Conservation (phyloP, 1,140 invertebrate species). For the Euwallacea similis region DNA sequence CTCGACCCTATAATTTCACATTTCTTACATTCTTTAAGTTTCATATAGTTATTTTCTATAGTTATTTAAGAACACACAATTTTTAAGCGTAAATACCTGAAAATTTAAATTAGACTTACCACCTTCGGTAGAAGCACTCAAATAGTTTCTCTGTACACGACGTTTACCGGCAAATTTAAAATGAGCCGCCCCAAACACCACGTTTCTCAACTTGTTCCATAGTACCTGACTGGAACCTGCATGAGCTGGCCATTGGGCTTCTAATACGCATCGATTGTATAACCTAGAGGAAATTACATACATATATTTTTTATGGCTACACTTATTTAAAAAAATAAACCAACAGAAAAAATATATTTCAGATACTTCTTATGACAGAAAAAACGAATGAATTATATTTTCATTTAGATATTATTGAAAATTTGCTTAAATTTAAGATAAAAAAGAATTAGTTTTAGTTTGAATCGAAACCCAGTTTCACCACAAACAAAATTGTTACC, state of each 20-base stretch:
- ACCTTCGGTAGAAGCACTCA: constrained; percentile 54
- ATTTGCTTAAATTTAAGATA: no score
- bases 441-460: no score
- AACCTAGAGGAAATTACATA: constrained; percentile 49
- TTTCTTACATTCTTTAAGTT: no score
- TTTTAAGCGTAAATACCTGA: no score
- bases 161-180: constrained; percentile 74
- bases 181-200: constrained; percentile 86
- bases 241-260: constrained; percentile 91
- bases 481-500: no score
- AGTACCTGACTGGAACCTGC: constrained; percentile 71
- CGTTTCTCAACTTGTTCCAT: constrained; percentile 94
- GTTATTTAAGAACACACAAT: neutral
- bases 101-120: constrained; percentile 34
- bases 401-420: neutral
- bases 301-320: no score
- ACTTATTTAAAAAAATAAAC: neutral
- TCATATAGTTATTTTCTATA: neutral
- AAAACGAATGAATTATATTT: neutral
- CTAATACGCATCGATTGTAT: constrained; percentile 78
- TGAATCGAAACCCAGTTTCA: no score
- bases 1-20: constrained; percentile 43
- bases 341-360: no score
- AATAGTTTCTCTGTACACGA: constrained; percentile 56
- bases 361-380: neutral